Evolutionary conservation across 2,888 invertebrate genomes (phyloP).

Genomic region (Rhorus exstirpatorius): DNA sequence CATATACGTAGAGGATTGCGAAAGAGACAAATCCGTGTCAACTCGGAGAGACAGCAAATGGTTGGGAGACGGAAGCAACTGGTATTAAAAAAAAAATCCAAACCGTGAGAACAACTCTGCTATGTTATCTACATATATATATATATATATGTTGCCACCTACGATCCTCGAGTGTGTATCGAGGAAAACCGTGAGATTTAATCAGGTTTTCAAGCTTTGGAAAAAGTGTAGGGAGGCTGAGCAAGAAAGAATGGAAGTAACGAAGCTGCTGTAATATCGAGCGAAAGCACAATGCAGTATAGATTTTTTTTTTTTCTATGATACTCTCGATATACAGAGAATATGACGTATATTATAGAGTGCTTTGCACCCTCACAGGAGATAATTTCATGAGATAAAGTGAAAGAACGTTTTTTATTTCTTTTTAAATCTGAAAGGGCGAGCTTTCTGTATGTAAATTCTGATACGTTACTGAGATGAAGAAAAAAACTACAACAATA

Average conservation of each 20-base stretch:
- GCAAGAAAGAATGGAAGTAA: constrained; percentile 53
- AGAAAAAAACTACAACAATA: not conserved
- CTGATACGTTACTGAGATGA: not conserved
- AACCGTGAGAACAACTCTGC: constrained; percentile 42
- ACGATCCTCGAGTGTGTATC: constrained; percentile 52
- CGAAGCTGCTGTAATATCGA: constrained; percentile 43
- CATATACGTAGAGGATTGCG: constrained; percentile 13
- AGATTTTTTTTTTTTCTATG: constrained; percentile 26
- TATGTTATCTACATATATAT: constrained; percentile 7
- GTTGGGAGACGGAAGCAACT: constrained; percentile 67
- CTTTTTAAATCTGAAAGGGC: not conserved
- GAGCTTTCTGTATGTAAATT: not conserved
- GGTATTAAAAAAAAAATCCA: constrained; percentile 58
- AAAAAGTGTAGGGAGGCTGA: constrained; percentile 29
- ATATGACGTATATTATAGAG: not conserved
- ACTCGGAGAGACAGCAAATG: constrained; percentile 61
- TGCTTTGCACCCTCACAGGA: not conserved
- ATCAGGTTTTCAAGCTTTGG: constrained; percentile 58
- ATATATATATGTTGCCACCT: not conserved
- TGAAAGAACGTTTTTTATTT: constrained; percentile 7
- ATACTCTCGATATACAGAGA: not conserved
- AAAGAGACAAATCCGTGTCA: constrained; percentile 58
- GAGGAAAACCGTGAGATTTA: constrained; percentile 64
- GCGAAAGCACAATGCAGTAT: constrained; percentile 7
- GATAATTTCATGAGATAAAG: constrained; percentile 4